Evolutionary conservation across 2,797 vertebrate genomes (phyloP).

Genomic region (Lemur catta): DNA sequence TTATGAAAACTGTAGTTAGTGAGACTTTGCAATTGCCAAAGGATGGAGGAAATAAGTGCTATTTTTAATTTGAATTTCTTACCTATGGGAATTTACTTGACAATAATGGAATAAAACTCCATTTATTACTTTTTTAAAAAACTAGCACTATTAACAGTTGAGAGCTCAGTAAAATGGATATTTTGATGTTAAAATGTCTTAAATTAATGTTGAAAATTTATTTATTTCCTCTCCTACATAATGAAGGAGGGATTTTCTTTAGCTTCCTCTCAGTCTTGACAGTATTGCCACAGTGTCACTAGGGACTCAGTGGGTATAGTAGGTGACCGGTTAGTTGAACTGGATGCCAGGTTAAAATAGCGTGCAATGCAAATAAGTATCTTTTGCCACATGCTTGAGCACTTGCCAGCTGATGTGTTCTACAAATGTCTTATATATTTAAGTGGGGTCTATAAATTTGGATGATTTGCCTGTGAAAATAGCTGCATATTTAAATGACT

Average conservation of each 20-base stretch:
- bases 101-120: not conserved
- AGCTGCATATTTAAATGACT: not conserved
- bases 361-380: accelerated
- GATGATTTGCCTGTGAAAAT: not conserved
- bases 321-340: not conserved
- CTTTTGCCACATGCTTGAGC: not conserved
- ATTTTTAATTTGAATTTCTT: not conserved
- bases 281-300: accelerated
- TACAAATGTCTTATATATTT: not conserved
- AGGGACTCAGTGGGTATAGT: accelerated
- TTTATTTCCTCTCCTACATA: not conserved
- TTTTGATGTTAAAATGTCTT: not conserved
- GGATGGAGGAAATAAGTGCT: not conserved
- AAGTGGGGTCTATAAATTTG: not conserved
- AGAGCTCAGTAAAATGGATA: not conserved
- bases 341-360: not conserved
- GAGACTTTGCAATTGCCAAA: not conserved
- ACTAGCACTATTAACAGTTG: not conserved
- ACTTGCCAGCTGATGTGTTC: not conserved
- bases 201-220: not conserved
- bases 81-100: not conserved
- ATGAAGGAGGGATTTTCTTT: not conserved
- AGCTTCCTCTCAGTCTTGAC: not conserved
- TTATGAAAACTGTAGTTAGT: not conserved
- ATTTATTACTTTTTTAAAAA: not conserved